phyloP scores from a whole-genome alignment of 2,888 invertebrate species.

The Caenorhabditis sp. region DNA sequence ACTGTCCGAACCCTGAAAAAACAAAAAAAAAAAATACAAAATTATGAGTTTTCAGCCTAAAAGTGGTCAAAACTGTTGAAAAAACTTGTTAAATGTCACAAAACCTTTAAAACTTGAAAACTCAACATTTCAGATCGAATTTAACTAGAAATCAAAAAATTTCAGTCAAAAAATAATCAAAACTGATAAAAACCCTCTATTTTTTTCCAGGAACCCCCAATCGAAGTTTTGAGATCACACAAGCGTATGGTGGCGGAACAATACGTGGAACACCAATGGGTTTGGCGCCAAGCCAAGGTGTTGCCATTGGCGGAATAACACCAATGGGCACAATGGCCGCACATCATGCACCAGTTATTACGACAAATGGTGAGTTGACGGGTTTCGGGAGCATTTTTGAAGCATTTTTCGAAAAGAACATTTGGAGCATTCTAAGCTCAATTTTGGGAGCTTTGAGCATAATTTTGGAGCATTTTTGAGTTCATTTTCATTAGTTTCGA shows the following conservation, averaged over 20 bases:
- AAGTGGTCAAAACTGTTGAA: too few relatives aligned
- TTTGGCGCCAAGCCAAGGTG: constrained; percentile 13
- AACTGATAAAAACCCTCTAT: constrained; percentile 10
- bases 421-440: too few relatives aligned
- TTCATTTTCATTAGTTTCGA: too few relatives aligned
- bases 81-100: too few relatives aligned
- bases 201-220: constrained; percentile 18
- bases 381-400: too few relatives aligned
- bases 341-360: not conserved
- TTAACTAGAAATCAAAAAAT: not conserved
- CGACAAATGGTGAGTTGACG: too few relatives aligned
- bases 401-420: too few relatives aligned
- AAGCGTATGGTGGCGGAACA: constrained; percentile 39
- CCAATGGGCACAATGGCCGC: constrained; percentile 50
- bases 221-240: constrained; percentile 33
- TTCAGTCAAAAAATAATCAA: not conserved
- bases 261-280: constrained; percentile 29
- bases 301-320: constrained; percentile 32
- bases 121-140: not conserved
- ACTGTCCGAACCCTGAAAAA: too few relatives aligned
- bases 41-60: too few relatives aligned
- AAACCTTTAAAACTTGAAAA: too few relatives aligned
- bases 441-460: not conserved
- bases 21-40: too few relatives aligned
- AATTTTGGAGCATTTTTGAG: too few relatives aligned